Percentiles rank a stretch among this genome's conserved stretches.
Conservation (phyloP, 2,797 vertebrate genomes). For the Naso thynnoides region DNA sequence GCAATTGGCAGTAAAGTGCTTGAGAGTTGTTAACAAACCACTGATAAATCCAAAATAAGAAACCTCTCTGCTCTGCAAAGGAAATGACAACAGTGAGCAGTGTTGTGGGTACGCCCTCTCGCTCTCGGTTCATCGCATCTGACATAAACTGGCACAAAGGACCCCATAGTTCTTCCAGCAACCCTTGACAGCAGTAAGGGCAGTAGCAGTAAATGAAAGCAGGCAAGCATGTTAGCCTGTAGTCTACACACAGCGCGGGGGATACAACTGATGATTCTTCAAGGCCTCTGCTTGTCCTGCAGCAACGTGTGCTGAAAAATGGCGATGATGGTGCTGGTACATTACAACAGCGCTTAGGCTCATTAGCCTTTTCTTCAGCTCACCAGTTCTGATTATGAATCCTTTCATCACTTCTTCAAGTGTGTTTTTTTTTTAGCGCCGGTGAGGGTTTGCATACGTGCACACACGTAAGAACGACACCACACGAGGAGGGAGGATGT, state of each 20-base stretch:
- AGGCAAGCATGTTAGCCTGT: constrained; percentile 31
- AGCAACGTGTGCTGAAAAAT: constrained; percentile 15
- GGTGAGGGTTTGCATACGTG: neutral
- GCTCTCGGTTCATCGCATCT: constrained; percentile 25
- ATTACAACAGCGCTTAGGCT: constrained; percentile 35
- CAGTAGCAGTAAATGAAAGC: constrained; percentile 20
- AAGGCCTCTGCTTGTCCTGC: neutral
- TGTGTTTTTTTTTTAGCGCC: constrained; percentile 12
- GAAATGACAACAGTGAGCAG: constrained; percentile 17
- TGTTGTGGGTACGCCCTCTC: constrained; percentile 14
- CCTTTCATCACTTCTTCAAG: constrained; percentile 31
- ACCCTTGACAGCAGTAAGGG: constrained; percentile 18
- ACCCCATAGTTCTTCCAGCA: constrained; percentile 29
- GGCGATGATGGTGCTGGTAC: constrained; percentile 14
- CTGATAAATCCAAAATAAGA: constrained; percentile 25
- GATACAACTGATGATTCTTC: constrained; percentile 30
- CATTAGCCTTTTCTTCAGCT: constrained; percentile 53
- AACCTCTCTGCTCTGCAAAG: constrained; percentile 20
- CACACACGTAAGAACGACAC: neutral
- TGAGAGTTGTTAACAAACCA: constrained; percentile 34
- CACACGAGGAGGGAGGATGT: neutral
- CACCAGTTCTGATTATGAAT: constrained; percentile 55
- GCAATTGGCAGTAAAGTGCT: constrained; percentile 5
- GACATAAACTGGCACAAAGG: constrained; percentile 39
- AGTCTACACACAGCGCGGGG: constrained; percentile 12